Evolutionary conservation across 2,113 vertebrate species (phyloP), one percentile per base, ranked within the genome.

Genomic region (Oryzias celebensis): DNA sequence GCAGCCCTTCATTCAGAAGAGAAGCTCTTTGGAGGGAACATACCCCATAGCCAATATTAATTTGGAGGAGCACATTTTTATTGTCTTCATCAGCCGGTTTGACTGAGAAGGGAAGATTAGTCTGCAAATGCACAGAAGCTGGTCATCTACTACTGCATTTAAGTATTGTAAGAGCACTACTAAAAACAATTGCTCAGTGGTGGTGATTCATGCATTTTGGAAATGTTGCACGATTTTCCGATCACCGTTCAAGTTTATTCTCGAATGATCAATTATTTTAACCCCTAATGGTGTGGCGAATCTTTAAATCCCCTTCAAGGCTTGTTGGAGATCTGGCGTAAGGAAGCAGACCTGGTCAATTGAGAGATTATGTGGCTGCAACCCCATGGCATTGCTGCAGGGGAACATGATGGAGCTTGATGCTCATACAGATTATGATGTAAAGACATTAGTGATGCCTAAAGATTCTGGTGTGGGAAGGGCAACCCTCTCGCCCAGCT

Each of bases 311-410:
- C 54, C 22, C 23, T 17, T 61, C 41, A 62, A 69, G 54, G 60
- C 65, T 77, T 70, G 68, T 75, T 78, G 59, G 70, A 85, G 63
- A 67, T 78, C 55, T 65, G 73, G 75, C 73, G 54, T 22, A 42
- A 75, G 61, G 73, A 75, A 78, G 72, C 64, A 78, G 79, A 78
- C 58, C 62, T 68, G 65, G 74, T 71, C 83, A 75, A 74, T 82
- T 70, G 76, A 77, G 81, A 82, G 77, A 74, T 53, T 72, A 73
- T 68, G 64, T 82, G 81, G 56, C 78, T 82, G 84, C 84, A 51
- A 67, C 84, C 82, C 73, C 85, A 83, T 84, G 87, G 86, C 85
- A 85, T 90, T 89, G 86, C 87, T 90, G 89, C 87, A 73, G 81
- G 82, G 82, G 52, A 75, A 65, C 4, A 82, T 58, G 14, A 53